Evolutionary conservation across 1,140 invertebrate genomes (phyloP), one percentile per base, ranked within the genome.

Genomic region (Pemphigus obesinymphae): DNA sequence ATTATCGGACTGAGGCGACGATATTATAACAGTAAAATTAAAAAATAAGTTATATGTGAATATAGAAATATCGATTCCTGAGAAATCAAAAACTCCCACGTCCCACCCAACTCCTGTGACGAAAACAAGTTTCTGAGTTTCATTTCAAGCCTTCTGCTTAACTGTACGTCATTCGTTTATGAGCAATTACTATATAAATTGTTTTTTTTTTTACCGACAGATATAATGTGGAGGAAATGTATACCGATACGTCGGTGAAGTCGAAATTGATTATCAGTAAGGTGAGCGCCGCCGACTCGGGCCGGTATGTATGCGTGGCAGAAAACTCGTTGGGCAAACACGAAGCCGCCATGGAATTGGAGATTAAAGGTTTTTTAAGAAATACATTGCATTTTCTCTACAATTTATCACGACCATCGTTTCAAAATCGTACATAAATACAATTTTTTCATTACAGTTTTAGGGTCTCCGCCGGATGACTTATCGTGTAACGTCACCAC

Each of bases 321-420:
- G 88, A 88, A 76, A 94, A 94, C 86, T 88, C 89, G 2, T 91
- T 92, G 85, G 93, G 93, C 2, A 89, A 90, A 45, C 92, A 93
- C 85, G 89, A 90, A 81, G 89, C 90, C 13, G 89, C 88, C 13
- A 90, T 92, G 83, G 88, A 91, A 84, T 86, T 94, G 6, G 89
- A 90, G 70, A 92, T 93, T 7, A 91, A 93, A 88, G 90, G 90
- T n/a, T n/a, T n/a, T n/a, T n/a, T n/a, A n/a, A n/a, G n/a, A n/a
- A n/a, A n/a, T n/a, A 50, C n/a, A 37, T 23, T 10, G n/a, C 7
- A 31, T 23, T 34, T 82, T 31, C 10, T 66, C 37, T n/a, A 8
- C 37, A 20, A 63, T 63, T 20, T 63, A 31, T 63, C 26, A 34
- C 29, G 6, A 58, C 29, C n/a, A n/a, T n/a, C n/a, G n/a, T 11